Evolutionary conservation across 2,113 vertebrate species (phyloP).

Genomic region (Sebastes fasciatus): DNA sequence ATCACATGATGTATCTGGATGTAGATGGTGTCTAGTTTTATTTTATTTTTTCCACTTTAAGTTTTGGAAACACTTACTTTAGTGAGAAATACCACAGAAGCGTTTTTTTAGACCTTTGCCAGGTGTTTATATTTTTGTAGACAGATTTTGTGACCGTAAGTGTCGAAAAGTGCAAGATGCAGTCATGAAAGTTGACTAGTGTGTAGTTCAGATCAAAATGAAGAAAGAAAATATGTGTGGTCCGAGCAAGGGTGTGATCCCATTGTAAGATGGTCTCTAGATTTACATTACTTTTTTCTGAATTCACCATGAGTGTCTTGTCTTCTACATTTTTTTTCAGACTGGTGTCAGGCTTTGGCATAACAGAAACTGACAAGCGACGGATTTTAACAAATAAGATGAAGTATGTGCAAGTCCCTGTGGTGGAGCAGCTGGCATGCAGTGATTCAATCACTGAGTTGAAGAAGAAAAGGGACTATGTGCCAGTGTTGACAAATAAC

Average conservation of each 20-base stretch:
- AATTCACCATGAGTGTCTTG: neutral
- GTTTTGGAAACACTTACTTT: too few relatives aligned
- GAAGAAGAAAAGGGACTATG: accelerated
- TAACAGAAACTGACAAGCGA: accelerated
- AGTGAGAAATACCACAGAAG: too few relatives aligned
- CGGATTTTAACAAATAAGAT: neutral
- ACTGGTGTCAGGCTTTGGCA: conserved; percentile 68
- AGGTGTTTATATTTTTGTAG: neutral
- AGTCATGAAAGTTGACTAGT: neutral
- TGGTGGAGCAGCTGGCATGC: conserved; percentile 68
- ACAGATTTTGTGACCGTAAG: neutral
- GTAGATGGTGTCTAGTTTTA: too few relatives aligned
- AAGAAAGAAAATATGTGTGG: neutral
- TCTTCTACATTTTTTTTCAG: conserved; percentile 48
- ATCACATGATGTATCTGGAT: too few relatives aligned
- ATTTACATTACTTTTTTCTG: neutral
- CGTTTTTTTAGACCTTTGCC: neutral
- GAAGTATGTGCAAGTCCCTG: conserved; percentile 62
- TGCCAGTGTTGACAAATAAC: conserved; percentile 61
- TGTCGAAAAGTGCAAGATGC: neutral
- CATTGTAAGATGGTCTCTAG: too few relatives aligned
- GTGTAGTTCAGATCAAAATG: neutral
- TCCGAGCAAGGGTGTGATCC: neutral
- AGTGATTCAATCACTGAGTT: accelerated
- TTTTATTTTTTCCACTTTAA: too few relatives aligned